Evolutionary conservation across 2,113 vertebrate species (phyloP).

Genomic region (Charina bottae): DNA sequence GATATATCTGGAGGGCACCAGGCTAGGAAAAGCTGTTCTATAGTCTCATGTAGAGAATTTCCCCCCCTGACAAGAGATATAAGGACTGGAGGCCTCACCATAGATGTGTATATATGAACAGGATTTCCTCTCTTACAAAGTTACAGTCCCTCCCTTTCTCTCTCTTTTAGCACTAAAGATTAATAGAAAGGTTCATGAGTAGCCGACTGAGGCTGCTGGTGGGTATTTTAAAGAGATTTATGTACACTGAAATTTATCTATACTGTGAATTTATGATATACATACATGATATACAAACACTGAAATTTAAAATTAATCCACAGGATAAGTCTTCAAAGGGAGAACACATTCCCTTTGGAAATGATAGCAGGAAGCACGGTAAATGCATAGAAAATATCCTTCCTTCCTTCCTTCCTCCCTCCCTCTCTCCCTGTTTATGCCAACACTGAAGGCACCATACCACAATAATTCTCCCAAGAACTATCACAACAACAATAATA

Average conservation of each 20-base stretch:
- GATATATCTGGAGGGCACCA: background rate
- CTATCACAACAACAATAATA: too few relatives aligned
- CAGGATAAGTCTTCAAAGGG: background rate
- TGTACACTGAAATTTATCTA: background rate
- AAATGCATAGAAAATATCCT: conserved; percentile 37
- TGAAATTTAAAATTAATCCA: background rate
- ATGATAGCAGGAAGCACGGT: background rate
- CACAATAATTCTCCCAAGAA: too few relatives aligned
- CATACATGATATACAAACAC: background rate
- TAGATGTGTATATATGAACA: background rate
- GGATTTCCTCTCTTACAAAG: background rate
- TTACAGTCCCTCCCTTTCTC: background rate
- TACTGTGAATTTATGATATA: too few relatives aligned
- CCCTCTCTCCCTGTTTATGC: background rate
- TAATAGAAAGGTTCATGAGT: too few relatives aligned
- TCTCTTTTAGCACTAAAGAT: background rate
- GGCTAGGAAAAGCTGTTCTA: background rate
- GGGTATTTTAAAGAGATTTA: background rate
- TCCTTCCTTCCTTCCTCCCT: too few relatives aligned
- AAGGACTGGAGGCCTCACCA: background rate
- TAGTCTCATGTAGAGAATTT: background rate
- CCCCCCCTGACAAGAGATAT: background rate
- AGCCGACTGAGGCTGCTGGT: background rate
- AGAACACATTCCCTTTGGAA: conserved; percentile 44
- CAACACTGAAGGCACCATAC: too few relatives aligned